Base-by-base conservation (phyloP, 2,113 vertebrate species). In the Salvelinus namaycush region DNA sequence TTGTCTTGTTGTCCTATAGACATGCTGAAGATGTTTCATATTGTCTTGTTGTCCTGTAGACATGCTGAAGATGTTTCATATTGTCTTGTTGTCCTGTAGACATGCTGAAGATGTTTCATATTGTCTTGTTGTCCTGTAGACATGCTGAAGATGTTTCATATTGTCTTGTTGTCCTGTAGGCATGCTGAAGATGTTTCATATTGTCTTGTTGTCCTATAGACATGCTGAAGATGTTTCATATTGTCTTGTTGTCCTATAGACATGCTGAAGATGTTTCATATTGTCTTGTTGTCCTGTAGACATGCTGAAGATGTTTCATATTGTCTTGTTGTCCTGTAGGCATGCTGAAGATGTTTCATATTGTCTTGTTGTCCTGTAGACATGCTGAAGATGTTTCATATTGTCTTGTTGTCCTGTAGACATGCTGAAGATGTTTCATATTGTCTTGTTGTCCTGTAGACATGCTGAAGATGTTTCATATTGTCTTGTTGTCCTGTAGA, bases 361-460 rank as follows among this genome's bases (percentile, higher is more conserved):
- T 99, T 82, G 29, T 5, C 29, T 31, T 31, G 29, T 31, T 31
- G 29, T 31, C 29, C 29, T 31, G 0, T 31, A 31, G 29, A 5
- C 29, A 1, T 31, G 29, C 0, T 31, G 29, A 31, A 31, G 48
- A 12, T 49, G 48, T 49, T 9, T 49, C 9, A 49, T 14, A 49
- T 34, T 72, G 64, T 71, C 34, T 12, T 84, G 22, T 79, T 57
- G 86, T 60, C 66, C 29, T 0, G 22, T 26, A 90, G 96, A 94
- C 66, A 86, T 95, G 93, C 82, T 96, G 89, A 97, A 98, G 90
- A 95, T 97, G 95, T 98, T 99, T 86, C 97, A 99, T 88, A 98
- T 99, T 82, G 29, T 31, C 29, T 31, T 31, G 29, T 31, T 31
- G 29, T 31, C 5, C 29, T 5, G 1, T 31, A 5, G 29, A 5